Evolutionary conservation across 2,888 invertebrate genomes (phyloP), one percentile per base, ranked within the genome.

Genomic region (Eristalis arbustorum): DNA sequence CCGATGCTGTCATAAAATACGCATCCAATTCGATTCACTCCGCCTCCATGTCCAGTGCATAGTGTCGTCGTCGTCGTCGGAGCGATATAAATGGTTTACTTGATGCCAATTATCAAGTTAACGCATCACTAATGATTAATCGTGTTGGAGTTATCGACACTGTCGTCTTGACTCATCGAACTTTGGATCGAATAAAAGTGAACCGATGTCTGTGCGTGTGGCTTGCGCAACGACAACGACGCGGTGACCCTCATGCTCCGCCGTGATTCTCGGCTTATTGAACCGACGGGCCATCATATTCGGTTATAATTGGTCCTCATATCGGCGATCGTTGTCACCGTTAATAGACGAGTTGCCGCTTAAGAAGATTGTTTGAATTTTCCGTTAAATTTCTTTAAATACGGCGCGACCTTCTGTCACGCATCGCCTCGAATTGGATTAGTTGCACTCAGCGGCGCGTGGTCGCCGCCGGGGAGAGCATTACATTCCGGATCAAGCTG

Each of bases 111-210:
- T 84, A 84, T 79, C 78, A 71, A 84, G 74, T 84, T 71, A 79
- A 74, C 69, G 69, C 83, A 84, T 78, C 78, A 73, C 71, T 79
- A 74, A 31, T 84, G 69, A 84, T 79, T 84, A 78, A 84, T 84
- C 61, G 66, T 40, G 69, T 69, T 37, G 66, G 75, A 10, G 64
- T 84, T 84, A 84, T 84, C 84, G 84, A 73, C 79, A 71, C 66
- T 71, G 49, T 59, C 74, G 77, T 84, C 74, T 49, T 78, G 69
- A 84, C 74, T 61, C 61, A 74, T 84, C 66, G 71, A 71, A 49
- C 74, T 63, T 63, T 56, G 57, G 62, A 40, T 69, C 67, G 57
- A 76, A 31, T 31, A 59, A 28, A 42, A 63, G 37, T 62, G 13
- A 61, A 49, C 61, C 57, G 72, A 67, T 72, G 62, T 62, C 67